Conservation (phyloP, 1,140 invertebrate species). For the Formica selysi region DNA sequence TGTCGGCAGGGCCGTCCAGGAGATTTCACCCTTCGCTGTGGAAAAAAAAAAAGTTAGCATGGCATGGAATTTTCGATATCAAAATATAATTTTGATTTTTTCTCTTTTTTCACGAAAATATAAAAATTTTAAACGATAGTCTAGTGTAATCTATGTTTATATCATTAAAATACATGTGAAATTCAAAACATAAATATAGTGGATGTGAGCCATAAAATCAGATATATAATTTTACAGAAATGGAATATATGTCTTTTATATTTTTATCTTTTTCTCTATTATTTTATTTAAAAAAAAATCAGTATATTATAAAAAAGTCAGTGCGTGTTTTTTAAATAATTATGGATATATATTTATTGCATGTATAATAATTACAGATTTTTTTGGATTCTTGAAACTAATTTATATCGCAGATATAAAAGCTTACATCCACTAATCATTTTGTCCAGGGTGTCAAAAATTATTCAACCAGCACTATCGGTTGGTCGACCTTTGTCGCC, state of each 20-base stretch:
- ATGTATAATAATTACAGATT: not conserved
- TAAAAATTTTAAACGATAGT: not conserved
- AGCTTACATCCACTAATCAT: not conserved
- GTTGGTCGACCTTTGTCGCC: conserved; percentile 72
- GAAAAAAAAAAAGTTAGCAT: not conserved
- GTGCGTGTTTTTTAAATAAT: not conserved
- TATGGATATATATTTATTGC: not conserved
- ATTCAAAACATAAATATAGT: not conserved
- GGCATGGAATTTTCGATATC: not conserved
- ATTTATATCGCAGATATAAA: not conserved
- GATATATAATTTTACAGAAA: not conserved
- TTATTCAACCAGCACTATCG: conserved; percentile 12
- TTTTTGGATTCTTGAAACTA: not conserved
- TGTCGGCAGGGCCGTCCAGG: conserved; percentile 17
- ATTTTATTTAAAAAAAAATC: not conserved
- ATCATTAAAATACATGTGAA: not conserved
- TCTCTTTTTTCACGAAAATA: not conserved
- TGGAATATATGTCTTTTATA: not conserved
- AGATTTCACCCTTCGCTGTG: not conserved
- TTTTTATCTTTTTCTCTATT: not conserved
- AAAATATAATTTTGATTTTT: not conserved
- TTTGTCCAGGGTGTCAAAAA: conserved; percentile 14
- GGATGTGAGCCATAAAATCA: not conserved
- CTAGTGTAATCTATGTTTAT: not conserved
- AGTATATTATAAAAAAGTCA: not conserved